Percentiles rank a stretch among this genome's conserved stretches.
phyloP scores from a whole-genome alignment of 2,888 invertebrate genomes.

The Beris morrisii region DNA sequence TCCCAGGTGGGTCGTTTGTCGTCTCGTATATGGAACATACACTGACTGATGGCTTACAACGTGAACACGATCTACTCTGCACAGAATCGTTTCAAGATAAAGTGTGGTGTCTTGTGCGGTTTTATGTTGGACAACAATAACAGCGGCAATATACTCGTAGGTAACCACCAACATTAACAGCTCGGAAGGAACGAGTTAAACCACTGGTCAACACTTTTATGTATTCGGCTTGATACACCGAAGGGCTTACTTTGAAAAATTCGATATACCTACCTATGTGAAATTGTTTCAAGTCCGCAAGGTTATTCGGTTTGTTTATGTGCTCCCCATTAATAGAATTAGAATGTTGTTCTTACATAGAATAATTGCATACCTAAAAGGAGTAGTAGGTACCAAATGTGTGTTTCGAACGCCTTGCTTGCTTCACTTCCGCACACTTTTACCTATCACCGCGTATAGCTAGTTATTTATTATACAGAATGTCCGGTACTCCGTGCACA shows the following conservation, averaged over 20 bases:
- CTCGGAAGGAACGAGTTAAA: background rate
- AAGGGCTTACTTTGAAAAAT: background rate
- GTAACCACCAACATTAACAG: background rate
- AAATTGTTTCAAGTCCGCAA: background rate
- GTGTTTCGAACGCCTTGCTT: too few relatives aligned
- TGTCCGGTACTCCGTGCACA: too few relatives aligned
- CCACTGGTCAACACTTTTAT: conserved; percentile 11
- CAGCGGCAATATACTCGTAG: background rate
- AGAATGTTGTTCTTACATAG: too few relatives aligned
- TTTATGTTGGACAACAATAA: background rate
- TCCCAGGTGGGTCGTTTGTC: conserved; percentile 23
- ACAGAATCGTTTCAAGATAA: conserved; percentile 4
- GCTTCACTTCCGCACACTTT: too few relatives aligned
- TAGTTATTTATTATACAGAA: too few relatives aligned
- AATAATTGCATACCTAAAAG: too few relatives aligned
- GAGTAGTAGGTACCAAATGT: too few relatives aligned
- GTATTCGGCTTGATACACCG: conserved; percentile 7
- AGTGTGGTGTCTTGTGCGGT: conserved; percentile 3
- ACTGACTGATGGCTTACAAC: conserved; percentile 1
- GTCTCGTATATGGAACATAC: background rate
- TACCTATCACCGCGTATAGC: too few relatives aligned
- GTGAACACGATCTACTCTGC: background rate
- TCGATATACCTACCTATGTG: too few relatives aligned
- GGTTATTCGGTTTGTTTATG: too few relatives aligned
- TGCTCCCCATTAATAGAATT: too few relatives aligned